Base-by-base conservation (phyloP, 2,888 invertebrate genomes). In the Desoria tigrina region DNA sequence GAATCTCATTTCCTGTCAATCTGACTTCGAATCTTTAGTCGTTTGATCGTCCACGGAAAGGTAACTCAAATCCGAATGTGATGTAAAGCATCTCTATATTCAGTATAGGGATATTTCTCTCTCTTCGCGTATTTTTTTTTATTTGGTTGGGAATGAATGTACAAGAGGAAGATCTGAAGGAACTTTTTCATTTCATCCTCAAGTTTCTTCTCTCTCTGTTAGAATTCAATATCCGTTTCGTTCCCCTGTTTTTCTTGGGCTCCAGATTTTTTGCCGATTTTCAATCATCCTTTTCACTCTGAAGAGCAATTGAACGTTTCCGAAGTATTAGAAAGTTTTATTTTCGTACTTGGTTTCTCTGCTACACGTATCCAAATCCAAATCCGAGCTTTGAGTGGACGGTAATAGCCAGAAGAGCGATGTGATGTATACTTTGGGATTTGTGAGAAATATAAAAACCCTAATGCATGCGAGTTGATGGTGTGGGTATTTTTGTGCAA, bases 1-100 rank as follows among this genome's bases (percentile, higher is more conserved):
- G 51, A 60, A 61, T 57, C 57, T 65, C 61, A 65, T 65, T 65
- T 65, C 65, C 65, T 61, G 65, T 51, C 61, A 65, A 61, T 65
- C 39, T 58, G 42, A 45, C 42, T 23, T 42, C 18, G 45, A 59
- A 59, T 59, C 59, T 57, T 37, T n/a, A 57, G 23, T 39, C 28
- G 51, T 23, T 51, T 27, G 16, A 26, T 26, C 55, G 21, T 28
- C 45, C 45, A 32, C 6, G 11, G 11, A 32, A 32, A 32, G 11
- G 32, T 32, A 32, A 4, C 32, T 32, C 6, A 32, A 32, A 32
- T 32, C 32, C 32, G 6, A 32, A 11, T 32, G 32, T 32, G 32
- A 32, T 32, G 32, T 32, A 32, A 32, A 32, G 32, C 32, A 32
- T 32, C 32, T 32, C 32, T 45, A 45, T 16, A 45, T 18, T 9